phyloP scores from a whole-genome alignment of 2,113 vertebrate species.

The Aythya baeri region DNA sequence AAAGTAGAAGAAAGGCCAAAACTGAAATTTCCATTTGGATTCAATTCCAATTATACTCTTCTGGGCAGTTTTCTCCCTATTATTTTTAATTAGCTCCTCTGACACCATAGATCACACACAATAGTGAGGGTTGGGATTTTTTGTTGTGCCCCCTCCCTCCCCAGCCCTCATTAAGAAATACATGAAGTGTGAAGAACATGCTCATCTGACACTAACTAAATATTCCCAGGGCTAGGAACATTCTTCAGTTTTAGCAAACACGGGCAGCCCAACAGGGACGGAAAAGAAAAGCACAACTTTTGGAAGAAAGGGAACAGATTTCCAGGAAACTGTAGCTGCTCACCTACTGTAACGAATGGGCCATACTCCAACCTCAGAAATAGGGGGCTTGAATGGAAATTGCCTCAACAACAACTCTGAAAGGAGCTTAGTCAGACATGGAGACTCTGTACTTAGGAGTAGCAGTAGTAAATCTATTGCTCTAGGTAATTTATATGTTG shows the following conservation, averaged over 20 bases:
- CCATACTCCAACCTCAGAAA: background rate
- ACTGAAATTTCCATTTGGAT: background rate
- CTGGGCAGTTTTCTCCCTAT: background rate
- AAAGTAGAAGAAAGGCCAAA: background rate
- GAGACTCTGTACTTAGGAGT: background rate
- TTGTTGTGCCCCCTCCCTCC: background rate
- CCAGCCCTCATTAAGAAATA: background rate
- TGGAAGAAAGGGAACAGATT: background rate
- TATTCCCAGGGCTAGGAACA: background rate
- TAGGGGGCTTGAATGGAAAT: background rate
- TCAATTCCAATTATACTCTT: background rate
- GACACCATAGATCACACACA: slow-evolving; percentile 11
- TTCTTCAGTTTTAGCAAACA: background rate
- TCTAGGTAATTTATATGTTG: background rate
- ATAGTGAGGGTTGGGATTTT: background rate
- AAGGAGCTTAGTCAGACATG: too few species aligned
- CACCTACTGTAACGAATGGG: fast-evolving
- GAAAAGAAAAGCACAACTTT: background rate
- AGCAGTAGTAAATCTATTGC: background rate
- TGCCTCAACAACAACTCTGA: background rate
- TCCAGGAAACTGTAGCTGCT: background rate
- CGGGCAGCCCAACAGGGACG: background rate
- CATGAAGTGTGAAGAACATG: background rate
- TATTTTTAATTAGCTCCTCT: slow-evolving; percentile 59
- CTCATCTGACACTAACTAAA: background rate